phyloP scores from a whole-genome alignment of 2,888 invertebrate species.

The Platycheirus rosarum region DNA sequence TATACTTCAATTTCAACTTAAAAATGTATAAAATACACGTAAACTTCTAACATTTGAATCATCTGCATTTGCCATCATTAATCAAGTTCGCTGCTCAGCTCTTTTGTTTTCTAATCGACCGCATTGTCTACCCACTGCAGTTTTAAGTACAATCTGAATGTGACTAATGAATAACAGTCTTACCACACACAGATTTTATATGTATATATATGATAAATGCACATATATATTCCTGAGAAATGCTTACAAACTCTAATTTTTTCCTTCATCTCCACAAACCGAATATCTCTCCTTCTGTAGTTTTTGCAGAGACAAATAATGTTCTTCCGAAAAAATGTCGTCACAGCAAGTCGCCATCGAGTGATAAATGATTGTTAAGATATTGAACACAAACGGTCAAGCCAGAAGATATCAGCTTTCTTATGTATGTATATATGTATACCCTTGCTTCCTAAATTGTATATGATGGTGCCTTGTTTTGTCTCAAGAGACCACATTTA shows the following conservation, averaged over 20 bases:
- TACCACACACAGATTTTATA: slow-evolving; percentile 4
- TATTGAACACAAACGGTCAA: slow-evolving; percentile 48
- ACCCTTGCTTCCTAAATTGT: slow-evolving; percentile 14
- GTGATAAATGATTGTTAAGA: slow-evolving; percentile 67
- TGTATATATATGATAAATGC: not conserved
- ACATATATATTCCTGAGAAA: slow-evolving; percentile 26
- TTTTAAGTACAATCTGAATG: not conserved
- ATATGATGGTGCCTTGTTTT: not conserved
- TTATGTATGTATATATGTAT: slow-evolving; percentile 1
- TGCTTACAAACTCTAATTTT: slow-evolving; percentile 38
- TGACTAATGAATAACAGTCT: slow-evolving; percentile 35
- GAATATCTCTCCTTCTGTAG: slow-evolving; percentile 1
- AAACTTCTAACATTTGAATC: not conserved
- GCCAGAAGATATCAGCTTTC: slow-evolving; percentile 45
- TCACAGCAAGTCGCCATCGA: slow-evolving; percentile 62
- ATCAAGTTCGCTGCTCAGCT: slow-evolving; percentile 58
- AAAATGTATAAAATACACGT: too few relatives aligned
- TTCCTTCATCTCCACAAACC: not conserved
- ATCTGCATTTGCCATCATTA: slow-evolving; percentile 40
- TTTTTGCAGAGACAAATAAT: slow-evolving; percentile 44
- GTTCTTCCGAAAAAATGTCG: slow-evolving; percentile 59
- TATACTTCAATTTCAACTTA: too few relatives aligned
- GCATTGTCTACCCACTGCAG: slow-evolving; percentile 5
- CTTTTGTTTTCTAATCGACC: slow-evolving; percentile 46
- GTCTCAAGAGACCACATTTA: slow-evolving; percentile 21